Conservation (phyloP, 2,113 vertebrate genomes). For the Fulmarus glacialis region DNA sequence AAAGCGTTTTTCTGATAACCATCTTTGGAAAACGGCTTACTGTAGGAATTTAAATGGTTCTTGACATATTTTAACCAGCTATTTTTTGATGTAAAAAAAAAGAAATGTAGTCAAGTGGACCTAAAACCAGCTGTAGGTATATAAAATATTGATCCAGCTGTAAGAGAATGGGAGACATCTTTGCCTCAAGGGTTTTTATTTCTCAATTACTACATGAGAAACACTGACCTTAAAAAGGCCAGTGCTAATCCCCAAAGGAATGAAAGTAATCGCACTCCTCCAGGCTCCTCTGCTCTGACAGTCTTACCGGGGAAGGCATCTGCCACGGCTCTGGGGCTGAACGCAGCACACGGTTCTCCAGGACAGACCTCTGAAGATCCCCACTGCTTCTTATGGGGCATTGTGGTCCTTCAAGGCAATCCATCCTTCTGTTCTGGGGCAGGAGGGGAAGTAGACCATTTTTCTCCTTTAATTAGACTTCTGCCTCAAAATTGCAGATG, state of each 20-base stretch:
- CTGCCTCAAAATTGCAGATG: neutral
- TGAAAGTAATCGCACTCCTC: neutral
- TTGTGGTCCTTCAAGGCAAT: neutral
- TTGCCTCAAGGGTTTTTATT: neutral
- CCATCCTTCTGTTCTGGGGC: neutral
- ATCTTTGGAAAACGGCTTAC: neutral
- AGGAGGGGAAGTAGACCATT: neutral
- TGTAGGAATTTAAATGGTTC: neutral
- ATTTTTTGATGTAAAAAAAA: neutral
- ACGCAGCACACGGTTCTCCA: neutral
- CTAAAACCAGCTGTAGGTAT: neutral
- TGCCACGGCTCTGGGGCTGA: neutral
- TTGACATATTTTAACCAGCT: neutral
- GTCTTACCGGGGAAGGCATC: neutral
- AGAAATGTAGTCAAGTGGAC: neutral
- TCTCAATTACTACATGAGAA: neutral
- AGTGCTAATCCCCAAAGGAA: neutral
- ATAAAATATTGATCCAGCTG: neutral
- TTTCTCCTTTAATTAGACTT: neutral
- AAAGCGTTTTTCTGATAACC: neutral
- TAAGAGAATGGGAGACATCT: neutral
- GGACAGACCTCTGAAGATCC: neutral
- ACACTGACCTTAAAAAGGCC: neutral
- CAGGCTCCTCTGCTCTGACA: neutral
- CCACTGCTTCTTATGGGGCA: neutral